Percentiles rank a stretch among this genome's conserved stretches.
These are phyloP conservation scores for Cydia strobilella DNA, from an alignment of 1,140 invertebrate species.

Conservation along the genomic window DNA sequence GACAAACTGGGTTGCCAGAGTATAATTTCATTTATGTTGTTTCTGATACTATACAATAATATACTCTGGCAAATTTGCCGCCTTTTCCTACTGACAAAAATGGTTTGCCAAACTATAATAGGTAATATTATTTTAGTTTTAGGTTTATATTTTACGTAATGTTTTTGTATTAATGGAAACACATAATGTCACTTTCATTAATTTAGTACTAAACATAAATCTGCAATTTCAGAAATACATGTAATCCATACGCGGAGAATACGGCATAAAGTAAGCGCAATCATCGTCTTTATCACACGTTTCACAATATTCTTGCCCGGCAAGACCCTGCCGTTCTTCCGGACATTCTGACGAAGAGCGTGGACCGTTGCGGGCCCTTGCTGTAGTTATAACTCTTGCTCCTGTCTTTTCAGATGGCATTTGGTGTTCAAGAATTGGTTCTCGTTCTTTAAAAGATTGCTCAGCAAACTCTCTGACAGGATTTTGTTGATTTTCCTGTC, in stretches of 20 bases:
- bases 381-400: neutral
- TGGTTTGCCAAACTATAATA: no score
- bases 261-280: conserved; percentile 12
- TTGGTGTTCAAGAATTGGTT: neutral
- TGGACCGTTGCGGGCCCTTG: neutral
- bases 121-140: no score
- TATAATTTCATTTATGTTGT: no score
- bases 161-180: no score
- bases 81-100: no score
- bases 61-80: no score
- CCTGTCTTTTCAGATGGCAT: neutral
- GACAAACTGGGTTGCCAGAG: no score
- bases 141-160: no score
- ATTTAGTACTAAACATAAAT: neutral
- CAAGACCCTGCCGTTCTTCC: neutral
- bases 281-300: neutral
- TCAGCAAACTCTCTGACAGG: neutral
- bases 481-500: neutral
- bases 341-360: conserved; percentile 31
- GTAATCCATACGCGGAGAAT: conserved; percentile 1
- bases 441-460: neutral
- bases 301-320: neutral
- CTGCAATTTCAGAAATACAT: neutral
- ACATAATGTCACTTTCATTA: neutral
- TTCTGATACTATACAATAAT: no score